Base-by-base conservation (phyloP, 2,113 vertebrate genomes). In the Cercocebus atys region DNA sequence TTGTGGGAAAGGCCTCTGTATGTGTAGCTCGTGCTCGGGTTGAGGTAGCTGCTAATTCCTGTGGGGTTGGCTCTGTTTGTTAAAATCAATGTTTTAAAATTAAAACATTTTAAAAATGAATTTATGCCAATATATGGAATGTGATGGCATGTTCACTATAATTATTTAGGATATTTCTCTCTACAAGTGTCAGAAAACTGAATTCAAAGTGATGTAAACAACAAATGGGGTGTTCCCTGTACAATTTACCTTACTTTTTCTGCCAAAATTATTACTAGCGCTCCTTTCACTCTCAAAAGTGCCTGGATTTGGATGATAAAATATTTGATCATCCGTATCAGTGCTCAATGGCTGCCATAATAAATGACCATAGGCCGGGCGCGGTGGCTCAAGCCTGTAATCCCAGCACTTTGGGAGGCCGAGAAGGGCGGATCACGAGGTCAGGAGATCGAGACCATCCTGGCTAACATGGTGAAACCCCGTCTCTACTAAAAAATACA, bases 41-140 rank as follows among this genome's bases (percentile, higher is more conserved):
- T 95, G 45, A 90, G 55, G n/a, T 57, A 55, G 45, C 23, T n/a
- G 6, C 52, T 83, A 43, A 68, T 82, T 88, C 35, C 20, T 70
- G 17, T 82, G 57, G 32, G 30, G 35, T 32, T 52, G 32, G 55
- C 47, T 93, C 16, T 72, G 52, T 57, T 64, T 61, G 52, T 64
- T 82, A n/a, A 94, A 87, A 90, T 79, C 79, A 86, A 66, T 61
- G 32, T 50, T 27, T 86, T 75, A 93, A 90, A 88, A 88, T 88
- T 40, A 78, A 94, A 82, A 14, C 27, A 82, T 52, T 92, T 80
- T 11, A 79, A 75, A 59, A 68, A 68, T 73, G n/a, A 87, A 75
- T 82, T 85, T 86, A 57, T 84, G 61, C 35, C 47, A 88, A 23
- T 38, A n/a, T 35, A 3, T 95, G 55, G 43, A 83, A 75, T 73